Evolutionary conservation across 23 tunicate species (phyloP).

Genomic region (Halocynthia aurantium): DNA sequence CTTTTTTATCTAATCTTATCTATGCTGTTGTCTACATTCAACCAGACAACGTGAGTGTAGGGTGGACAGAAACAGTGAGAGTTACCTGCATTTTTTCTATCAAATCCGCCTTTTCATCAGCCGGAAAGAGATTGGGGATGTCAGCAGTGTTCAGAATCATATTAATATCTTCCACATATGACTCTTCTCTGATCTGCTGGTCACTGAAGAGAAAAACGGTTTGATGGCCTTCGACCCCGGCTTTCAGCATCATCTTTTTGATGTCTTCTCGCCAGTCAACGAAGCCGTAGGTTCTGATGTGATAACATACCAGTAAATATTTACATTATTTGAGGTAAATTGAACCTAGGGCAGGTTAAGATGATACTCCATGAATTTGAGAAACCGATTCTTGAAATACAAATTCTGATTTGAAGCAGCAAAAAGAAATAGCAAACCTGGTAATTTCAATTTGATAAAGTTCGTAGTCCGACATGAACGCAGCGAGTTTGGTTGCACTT

Average conservation of each 20-base stretch:
- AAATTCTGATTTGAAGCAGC: background rate
- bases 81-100: constrained; percentile 89
- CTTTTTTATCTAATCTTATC: too few species aligned
- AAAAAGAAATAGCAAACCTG: constrained; percentile 24
- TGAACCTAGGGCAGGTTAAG: background rate
- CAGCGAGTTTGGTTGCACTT: constrained; percentile 73
- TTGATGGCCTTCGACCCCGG: constrained; percentile 79
- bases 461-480: constrained; percentile 93
- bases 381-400: background rate
- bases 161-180: constrained; percentile 94
- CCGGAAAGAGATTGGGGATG: constrained; percentile 92
- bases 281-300: constrained; percentile 75
- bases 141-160: constrained; percentile 94
- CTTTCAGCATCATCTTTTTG: constrained; percentile 88
- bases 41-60: too few species aligned
- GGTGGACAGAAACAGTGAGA: background rate
- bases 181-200: constrained; percentile 98
- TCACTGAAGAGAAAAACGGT: constrained; percentile 93
- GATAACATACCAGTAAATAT: background rate
- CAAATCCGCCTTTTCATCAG: constrained; percentile 92
- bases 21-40: too few species aligned
- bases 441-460: constrained; percentile 89
- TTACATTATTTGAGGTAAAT: background rate
- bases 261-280: constrained; percentile 95
- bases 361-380: background rate